A percentile compares a stretch with the other conserved stretches of the same genome.
Conservation (phyloP, 2,888 invertebrate genomes). For the Gymnocheta viridis region DNA sequence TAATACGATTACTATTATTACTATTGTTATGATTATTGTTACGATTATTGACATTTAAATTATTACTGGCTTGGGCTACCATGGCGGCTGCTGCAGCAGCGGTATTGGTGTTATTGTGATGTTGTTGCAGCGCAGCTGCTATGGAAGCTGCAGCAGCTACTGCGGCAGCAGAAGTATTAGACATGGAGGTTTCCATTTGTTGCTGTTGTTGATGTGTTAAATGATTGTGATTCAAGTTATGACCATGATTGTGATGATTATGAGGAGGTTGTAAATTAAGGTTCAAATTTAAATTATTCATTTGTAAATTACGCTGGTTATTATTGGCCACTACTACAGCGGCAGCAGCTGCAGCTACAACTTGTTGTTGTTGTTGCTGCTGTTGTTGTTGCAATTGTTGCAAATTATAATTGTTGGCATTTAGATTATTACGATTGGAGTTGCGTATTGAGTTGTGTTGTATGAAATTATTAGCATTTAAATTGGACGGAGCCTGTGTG, state of each 20-base stretch:
- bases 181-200: slow-evolving; percentile 73
- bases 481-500: slow-evolving; percentile 60
- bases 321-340: slow-evolving; percentile 77
- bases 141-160: slow-evolving; percentile 84
- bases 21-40: slow-evolving; percentile 70
- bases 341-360: slow-evolving; percentile 78
- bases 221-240: slow-evolving; percentile 78
- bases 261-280: slow-evolving; percentile 73
- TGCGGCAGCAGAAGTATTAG: slow-evolving; percentile 82
- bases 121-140: slow-evolving; percentile 76
- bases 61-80: slow-evolving; percentile 82
- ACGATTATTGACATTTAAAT: slow-evolving; percentile 71
- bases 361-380: slow-evolving; percentile 75
- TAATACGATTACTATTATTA: slow-evolving; percentile 70
- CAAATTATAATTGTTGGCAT: slow-evolving; percentile 76
- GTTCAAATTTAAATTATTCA: slow-evolving; percentile 79
- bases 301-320: slow-evolving; percentile 77
- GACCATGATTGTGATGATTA: slow-evolving; percentile 77
- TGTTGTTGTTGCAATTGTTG: slow-evolving; percentile 76
- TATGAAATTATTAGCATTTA: slow-evolving; percentile 76
- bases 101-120: slow-evolving; percentile 81
- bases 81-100: slow-evolving; percentile 84
- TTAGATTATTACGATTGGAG: slow-evolving; percentile 79
- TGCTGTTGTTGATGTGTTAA: slow-evolving; percentile 72
- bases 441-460: slow-evolving; percentile 80